These are phyloP conservation scores for Stictocephala bisonia DNA, from an alignment of 2,888 invertebrate genomes.

Conservation along the genomic window DNA sequence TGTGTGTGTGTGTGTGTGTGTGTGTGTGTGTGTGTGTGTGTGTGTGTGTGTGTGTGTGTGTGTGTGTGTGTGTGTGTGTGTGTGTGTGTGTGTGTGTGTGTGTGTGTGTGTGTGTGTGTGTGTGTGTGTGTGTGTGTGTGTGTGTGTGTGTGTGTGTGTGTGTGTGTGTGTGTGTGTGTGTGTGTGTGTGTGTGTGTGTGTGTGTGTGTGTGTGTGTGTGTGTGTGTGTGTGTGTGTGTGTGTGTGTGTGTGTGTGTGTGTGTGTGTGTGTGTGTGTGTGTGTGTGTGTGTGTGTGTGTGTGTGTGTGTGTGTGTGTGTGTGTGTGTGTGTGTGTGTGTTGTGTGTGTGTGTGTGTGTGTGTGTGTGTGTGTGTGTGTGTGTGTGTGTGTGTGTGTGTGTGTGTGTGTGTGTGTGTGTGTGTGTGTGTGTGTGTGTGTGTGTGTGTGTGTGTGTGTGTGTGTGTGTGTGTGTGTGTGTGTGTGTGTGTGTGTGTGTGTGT, in stretches of 20 bases:
- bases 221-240: conserved; percentile 13
- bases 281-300: conserved; percentile 13
- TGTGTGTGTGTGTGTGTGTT: no score
- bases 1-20: no score
- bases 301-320: conserved; percentile 9
- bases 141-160: conserved; percentile 13
- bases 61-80: no score
- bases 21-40: no score
- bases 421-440: background rate
- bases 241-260: conserved; percentile 13
- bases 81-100: background rate
- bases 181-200: conserved; percentile 13
- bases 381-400: no score
- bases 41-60: no score
- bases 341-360: no score
- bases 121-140: conserved; percentile 13
- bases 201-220: conserved; percentile 13
- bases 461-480: background rate
- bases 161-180: conserved; percentile 13
- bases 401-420: no score
- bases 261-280: conserved; percentile 8
- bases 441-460: background rate
- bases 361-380: no score
- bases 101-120: conserved; percentile 13
- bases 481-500: background rate